Evolutionary conservation across 2,797 vertebrate species (phyloP).

Genomic region (Danionella dracula): DNA sequence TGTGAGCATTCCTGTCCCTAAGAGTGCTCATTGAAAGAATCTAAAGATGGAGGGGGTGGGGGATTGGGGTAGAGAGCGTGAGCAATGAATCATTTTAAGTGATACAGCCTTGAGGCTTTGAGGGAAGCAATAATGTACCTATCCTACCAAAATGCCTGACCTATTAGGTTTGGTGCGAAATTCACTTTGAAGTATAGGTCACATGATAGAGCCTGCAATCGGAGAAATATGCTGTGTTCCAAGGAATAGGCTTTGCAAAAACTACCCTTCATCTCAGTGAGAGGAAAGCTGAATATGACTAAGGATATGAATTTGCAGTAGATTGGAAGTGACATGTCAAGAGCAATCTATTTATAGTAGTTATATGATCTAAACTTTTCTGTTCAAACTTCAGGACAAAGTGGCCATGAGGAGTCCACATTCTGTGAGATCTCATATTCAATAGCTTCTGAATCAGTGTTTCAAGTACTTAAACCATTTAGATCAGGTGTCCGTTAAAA

Average conservation of each 20-base stretch:
- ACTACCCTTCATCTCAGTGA: slow-evolving; percentile 11
- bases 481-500: no score
- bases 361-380: neutral
- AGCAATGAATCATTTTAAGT: slow-evolving; percentile 34
- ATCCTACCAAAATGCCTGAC: slow-evolving; percentile 33
- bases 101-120: slow-evolving; percentile 36
- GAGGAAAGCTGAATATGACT: slow-evolving; percentile 6
- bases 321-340: slow-evolving; percentile 11
- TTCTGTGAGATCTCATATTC: neutral
- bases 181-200: slow-evolving; percentile 35
- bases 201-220: slow-evolving; percentile 32
- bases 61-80: neutral
- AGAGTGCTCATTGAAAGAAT: slow-evolving; percentile 14
- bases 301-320: slow-evolving; percentile 5
- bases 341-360: neutral
- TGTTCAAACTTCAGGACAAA: neutral
- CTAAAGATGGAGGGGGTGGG: neutral
- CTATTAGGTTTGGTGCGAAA: slow-evolving; percentile 36
- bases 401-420: neutral
- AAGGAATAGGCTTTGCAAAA: slow-evolving; percentile 6
- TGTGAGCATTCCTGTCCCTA: slow-evolving; percentile 9
- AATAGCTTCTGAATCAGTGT: no score
- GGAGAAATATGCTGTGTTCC: slow-evolving; percentile 28
- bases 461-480: no score
- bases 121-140: slow-evolving; percentile 38